Percentiles rank a stretch among this genome's conserved stretches.
These are phyloP conservation scores for Hipparchia semele DNA, from an alignment of 2,888 invertebrate genomes.

Conservation along the genomic window DNA sequence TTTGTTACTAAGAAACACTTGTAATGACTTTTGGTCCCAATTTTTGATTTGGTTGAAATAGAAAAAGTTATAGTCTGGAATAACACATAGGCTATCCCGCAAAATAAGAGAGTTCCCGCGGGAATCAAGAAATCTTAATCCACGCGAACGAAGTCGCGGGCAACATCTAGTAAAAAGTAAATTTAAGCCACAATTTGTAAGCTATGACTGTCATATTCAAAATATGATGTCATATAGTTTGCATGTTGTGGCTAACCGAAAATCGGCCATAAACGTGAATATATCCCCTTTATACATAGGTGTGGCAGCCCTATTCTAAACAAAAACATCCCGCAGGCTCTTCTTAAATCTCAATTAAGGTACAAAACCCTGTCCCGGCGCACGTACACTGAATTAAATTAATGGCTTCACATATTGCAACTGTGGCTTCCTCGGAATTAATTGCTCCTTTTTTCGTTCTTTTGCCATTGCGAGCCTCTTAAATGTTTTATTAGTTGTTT, in stretches of 20 bases:
- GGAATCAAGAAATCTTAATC: no score
- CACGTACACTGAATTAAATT: constrained; percentile 81
- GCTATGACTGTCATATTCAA: no score
- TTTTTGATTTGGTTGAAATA: no score
- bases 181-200: no score
- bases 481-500: constrained; percentile 77
- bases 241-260: neutral
- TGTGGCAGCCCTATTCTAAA: constrained; percentile 44
- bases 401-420: constrained; percentile 82
- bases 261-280: neutral
- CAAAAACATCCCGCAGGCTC: constrained; percentile 66
- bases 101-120: no score
- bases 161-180: no score
- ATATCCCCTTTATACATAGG: neutral
- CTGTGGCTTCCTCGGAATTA: constrained; percentile 67
- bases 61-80: no score
- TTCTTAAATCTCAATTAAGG: constrained; percentile 83
- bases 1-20: no score
- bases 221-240: no score
- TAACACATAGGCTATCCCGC: no score
- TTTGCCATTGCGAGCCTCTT: constrained; percentile 59
- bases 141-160: no score
- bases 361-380: constrained; percentile 78
- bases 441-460: constrained; percentile 73
- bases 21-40: no score